Conservation (phyloP, 2,888 invertebrate species). For the Beris chalybata region DNA sequence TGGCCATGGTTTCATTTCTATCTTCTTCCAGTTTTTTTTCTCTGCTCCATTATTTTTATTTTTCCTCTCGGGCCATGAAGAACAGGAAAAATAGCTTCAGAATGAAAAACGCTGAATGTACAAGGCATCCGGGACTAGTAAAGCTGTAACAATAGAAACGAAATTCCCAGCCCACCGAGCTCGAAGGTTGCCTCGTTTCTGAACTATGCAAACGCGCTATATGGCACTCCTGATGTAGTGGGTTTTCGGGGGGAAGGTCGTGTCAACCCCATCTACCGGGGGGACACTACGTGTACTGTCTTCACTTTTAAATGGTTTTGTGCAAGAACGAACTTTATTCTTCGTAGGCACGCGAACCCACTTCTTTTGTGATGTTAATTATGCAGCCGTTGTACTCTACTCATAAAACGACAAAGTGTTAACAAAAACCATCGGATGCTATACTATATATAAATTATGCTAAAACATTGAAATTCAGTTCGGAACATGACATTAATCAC, state of each 20-base stretch:
- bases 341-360: constrained; percentile 34
- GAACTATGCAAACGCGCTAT: too few relatives aligned
- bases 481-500: constrained; percentile 29
- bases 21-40: background rate
- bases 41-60: constrained; percentile 6
- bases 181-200: too few relatives aligned
- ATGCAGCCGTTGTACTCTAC: constrained; percentile 9
- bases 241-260: background rate
- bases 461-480: constrained; percentile 26
- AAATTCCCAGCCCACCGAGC: constrained; percentile 12
- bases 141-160: constrained; percentile 32
- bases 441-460: constrained; percentile 25
- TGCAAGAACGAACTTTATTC: constrained; percentile 33
- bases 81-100: constrained; percentile 29
- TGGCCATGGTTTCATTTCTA: constrained; percentile 15
- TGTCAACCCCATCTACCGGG: background rate
- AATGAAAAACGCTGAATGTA: constrained; percentile 33
- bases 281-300: constrained; percentile 30
- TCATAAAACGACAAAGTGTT: too few relatives aligned
- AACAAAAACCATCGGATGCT: constrained; percentile 20
- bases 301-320: constrained; percentile 38
- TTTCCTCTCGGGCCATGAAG: background rate
- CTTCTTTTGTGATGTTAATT: constrained; percentile 38
- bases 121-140: constrained; percentile 34
- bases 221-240: too few relatives aligned